Evolutionary conservation across 1,140 invertebrate species (phyloP).

Genomic region (Magallana angulata): DNA sequence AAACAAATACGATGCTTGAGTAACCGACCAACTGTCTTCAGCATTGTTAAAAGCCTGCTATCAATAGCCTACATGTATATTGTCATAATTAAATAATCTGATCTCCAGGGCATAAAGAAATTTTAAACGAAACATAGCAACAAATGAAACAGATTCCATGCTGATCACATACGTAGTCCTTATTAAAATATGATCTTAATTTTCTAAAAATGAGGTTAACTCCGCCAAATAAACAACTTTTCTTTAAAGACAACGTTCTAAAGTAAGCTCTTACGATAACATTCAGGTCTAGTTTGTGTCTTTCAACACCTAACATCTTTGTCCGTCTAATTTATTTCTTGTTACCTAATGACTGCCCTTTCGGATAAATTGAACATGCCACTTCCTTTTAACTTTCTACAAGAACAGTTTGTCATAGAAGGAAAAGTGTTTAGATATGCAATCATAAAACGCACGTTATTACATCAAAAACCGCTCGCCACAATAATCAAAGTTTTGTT

Average conservation of each 20-base stretch:
- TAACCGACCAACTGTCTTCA: too few species aligned
- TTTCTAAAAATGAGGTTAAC: background rate
- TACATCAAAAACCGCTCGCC: background rate
- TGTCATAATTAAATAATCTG: too few species aligned
- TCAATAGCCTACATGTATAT: too few species aligned
- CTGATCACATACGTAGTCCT: too few species aligned
- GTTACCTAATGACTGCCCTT: background rate
- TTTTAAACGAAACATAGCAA: too few species aligned
- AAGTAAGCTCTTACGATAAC: background rate
- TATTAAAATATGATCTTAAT: too few species aligned
- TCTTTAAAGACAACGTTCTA: background rate
- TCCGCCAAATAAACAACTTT: background rate
- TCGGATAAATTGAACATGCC: constrained; percentile 28
- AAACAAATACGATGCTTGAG: too few species aligned
- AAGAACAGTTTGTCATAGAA: background rate
- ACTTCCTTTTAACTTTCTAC: background rate
- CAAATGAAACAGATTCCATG: too few species aligned
- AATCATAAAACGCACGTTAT: background rate
- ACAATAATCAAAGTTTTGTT: constrained; percentile 21
- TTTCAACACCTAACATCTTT: background rate
- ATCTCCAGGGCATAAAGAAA: too few species aligned
- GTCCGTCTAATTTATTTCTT: background rate
- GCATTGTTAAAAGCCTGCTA: too few species aligned
- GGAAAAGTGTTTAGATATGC: background rate
- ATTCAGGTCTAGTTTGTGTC: background rate